phyloP scores from a whole-genome alignment of 2,113 vertebrate species.

The Dendrocopos noguchii region DNA sequence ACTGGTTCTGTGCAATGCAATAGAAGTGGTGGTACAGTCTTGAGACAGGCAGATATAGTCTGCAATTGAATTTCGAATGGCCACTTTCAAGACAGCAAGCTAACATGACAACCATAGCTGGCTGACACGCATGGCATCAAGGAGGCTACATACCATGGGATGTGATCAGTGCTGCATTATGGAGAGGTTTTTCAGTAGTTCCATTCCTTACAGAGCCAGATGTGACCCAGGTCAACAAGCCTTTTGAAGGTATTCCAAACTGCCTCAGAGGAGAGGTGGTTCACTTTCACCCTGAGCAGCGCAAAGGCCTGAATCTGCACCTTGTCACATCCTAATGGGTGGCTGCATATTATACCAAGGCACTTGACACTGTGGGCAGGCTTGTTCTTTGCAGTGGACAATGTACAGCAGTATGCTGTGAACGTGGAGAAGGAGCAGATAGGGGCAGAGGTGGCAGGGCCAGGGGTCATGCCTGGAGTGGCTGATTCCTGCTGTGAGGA shows the following conservation, averaged over 20 bases:
- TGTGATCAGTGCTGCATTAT: background rate
- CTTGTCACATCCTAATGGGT: accelerated
- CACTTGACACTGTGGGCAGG: accelerated
- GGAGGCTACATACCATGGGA: background rate
- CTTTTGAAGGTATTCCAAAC: background rate
- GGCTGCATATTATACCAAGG: too few species aligned
- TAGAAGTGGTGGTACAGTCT: slow-evolving; percentile 14
- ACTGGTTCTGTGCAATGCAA: slow-evolving; percentile 16
- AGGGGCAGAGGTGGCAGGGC: background rate
- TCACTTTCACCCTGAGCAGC: background rate
- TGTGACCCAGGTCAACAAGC: background rate
- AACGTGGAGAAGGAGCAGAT: background rate
- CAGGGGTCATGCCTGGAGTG: background rate
- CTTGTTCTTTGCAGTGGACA: accelerated
- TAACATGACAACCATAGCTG: background rate
- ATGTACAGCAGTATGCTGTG: accelerated
- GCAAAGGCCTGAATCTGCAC: background rate
- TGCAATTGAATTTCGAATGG: background rate
- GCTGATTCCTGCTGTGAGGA: background rate
- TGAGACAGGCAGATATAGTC: background rate
- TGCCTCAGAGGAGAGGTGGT: background rate
- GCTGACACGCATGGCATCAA: background rate
- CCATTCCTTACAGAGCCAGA: background rate
- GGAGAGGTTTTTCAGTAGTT: background rate
- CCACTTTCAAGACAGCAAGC: background rate